Evolutionary conservation across 2,113 vertebrate species (phyloP).

Genomic region (Furnarius figulus): DNA sequence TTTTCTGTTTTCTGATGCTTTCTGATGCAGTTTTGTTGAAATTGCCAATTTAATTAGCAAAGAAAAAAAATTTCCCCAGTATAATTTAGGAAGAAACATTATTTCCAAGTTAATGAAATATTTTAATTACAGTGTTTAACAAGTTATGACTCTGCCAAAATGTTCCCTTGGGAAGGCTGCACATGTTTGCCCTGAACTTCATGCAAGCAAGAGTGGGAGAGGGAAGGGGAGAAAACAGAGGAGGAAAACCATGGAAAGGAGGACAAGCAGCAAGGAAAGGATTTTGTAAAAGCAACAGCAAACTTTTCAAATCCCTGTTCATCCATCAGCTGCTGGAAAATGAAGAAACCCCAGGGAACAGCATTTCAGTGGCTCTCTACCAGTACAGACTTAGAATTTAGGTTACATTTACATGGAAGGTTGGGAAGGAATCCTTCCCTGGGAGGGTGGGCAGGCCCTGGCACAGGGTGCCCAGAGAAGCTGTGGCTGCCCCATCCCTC

Average conservation of each 20-base stretch:
- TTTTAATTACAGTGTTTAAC: conserved; percentile 72
- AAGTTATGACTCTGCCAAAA: conserved; percentile 47
- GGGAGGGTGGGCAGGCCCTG: neutral
- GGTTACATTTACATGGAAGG: neutral
- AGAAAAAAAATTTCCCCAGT: neutral
- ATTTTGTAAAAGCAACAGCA: neutral
- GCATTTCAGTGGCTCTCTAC: neutral
- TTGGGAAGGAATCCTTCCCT: neutral
- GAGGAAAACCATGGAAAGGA: neutral
- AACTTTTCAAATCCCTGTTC: neutral
- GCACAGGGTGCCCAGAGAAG: neutral
- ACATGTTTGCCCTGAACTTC: neutral
- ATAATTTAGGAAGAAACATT: conserved; percentile 50
- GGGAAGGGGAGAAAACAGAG: neutral
- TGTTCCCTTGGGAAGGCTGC: neutral
- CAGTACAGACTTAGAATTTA: fast-evolving
- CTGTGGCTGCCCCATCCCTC: neutral
- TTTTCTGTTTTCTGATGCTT: neutral
- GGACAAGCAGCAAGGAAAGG: neutral
- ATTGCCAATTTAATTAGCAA: conserved; percentile 69
- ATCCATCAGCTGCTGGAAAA: neutral
- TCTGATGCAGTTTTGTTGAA: conserved; percentile 30
- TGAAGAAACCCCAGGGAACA: fast-evolving
- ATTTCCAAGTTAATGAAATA: conserved; percentile 72
- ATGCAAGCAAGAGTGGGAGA: neutral